Evolutionary conservation across 2,888 invertebrate genomes (phyloP).

Genomic region (Cheilosia impressa): DNA sequence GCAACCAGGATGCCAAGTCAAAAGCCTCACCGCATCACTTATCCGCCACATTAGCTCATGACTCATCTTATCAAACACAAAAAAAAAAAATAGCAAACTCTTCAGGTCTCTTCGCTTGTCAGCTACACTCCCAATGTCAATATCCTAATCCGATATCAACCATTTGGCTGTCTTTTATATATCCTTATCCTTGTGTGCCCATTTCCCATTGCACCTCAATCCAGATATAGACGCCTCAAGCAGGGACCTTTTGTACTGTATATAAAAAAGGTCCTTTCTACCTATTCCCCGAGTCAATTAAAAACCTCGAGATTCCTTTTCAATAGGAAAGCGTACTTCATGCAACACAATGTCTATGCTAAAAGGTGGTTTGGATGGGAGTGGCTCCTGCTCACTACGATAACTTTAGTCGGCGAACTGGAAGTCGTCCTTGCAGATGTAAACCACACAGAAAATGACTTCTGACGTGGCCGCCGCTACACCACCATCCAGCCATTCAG

Average conservation of each 20-base stretch:
- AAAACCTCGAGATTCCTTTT: constrained; percentile 35
- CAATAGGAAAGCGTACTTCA: constrained; percentile 31
- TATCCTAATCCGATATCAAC: constrained; percentile 52
- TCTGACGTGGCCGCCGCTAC: constrained; percentile 26
- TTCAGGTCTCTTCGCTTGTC: constrained; percentile 25
- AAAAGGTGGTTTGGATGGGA: neutral
- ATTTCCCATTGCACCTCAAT: constrained; percentile 19
- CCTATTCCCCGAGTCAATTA: constrained; percentile 65
- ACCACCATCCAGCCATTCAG: neutral
- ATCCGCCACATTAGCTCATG: neutral
- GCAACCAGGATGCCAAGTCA: too few relatives aligned
- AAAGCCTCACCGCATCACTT: neutral
- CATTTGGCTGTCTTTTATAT: constrained; percentile 38
- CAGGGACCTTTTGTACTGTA: constrained; percentile 10
- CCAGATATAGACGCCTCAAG: neutral
- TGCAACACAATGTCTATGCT: constrained; percentile 50
- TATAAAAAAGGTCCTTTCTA: constrained; percentile 24
- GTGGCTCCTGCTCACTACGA: neutral
- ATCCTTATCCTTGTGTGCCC: constrained; percentile 18
- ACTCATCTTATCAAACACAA: neutral
- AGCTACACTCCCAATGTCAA: constrained; percentile 29
- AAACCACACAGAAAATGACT: constrained; percentile 41
- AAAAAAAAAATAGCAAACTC: neutral
- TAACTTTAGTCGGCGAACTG: constrained; percentile 6
- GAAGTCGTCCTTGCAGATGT: constrained; percentile 27